Evolutionary conservation across 2,797 vertebrate genomes (phyloP), one percentile per base, ranked within the genome.

Genomic region (Babyrousa celebensis): DNA sequence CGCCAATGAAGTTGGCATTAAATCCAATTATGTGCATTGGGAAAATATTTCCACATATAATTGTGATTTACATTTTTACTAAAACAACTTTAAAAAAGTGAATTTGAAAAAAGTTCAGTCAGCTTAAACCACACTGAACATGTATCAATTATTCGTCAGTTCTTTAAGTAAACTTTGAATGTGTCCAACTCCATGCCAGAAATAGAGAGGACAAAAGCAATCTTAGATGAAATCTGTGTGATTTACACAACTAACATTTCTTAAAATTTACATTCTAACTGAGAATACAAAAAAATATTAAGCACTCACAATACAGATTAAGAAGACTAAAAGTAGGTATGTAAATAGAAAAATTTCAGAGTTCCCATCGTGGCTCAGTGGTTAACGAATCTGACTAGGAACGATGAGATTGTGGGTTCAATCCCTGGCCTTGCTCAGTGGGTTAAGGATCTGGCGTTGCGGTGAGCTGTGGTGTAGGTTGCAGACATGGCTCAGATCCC

Each of bases 41-140:
- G 11, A 60, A 12, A 75, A 87, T 70, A 78, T 4, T 75, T 93
- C 65, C 25, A 71, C 4, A 92, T 32, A 27, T 78, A 77, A 85
- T 62, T 85, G 43, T 84, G 63, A 91, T 88, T 70, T 89, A 20
- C 4, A 89, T 58, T 94, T 93, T 97, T 56, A 23, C 20, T 67
- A 78, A 85, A 95, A 72, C 27, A 82, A 63, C 40, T 92, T 12
- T 75, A 89, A 40, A 74, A 40, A 20, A n/a, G 4, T 71, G 54
- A 89, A 32, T 82, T 74, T 43, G 15, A 8, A 83, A 85, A 79
- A 84, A 10, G 1, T 60, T 86, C 40, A 85, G 4, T 89, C 90
- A 88, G 12, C 3, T 80, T 88, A 80, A 60, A 54, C 40, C 56
- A 25, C 52, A 83, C 29, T 84, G 29, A 25, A 88, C 68, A 67